phyloP scores from a whole-genome alignment of 2,888 invertebrate species.

The Leptarthrus brevirostris region DNA sequence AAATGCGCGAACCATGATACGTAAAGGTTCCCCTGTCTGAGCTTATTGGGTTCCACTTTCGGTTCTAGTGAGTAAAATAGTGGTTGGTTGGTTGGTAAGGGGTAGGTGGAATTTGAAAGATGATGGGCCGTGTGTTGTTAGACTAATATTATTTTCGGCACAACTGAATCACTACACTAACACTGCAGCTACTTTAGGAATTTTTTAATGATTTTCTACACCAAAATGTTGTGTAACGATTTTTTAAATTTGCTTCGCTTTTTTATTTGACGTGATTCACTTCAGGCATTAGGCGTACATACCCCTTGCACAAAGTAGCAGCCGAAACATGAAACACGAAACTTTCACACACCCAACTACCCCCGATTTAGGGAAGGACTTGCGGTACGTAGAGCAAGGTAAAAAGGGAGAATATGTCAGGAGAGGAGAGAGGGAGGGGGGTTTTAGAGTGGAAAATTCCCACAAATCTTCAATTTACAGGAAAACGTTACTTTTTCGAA shows the following conservation, averaged over 20 bases:
- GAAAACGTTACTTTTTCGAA: not conserved
- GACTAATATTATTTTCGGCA: not conserved
- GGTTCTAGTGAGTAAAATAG: not conserved
- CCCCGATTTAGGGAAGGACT: not conserved
- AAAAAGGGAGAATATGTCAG: not conserved
- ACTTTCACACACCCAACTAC: not conserved
- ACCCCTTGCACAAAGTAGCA: not conserved
- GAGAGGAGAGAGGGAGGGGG: not conserved
- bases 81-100: not conserved
- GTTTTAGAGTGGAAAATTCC: constrained; percentile 24
- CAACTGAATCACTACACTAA: constrained; percentile 1
- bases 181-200: not conserved
- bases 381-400: not conserved
- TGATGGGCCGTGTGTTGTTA: not conserved
- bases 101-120: no score
- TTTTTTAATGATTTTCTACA: not conserved
- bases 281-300: not conserved
- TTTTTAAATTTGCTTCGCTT: not conserved
- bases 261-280: not conserved
- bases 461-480: not conserved
- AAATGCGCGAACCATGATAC: not conserved
- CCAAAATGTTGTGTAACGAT: not conserved
- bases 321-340: not conserved
- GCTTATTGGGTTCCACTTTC: not conserved
- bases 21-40: not conserved